Conservation (phyloP, 2,113 vertebrate species). For the Oxyruncus cristatus region DNA sequence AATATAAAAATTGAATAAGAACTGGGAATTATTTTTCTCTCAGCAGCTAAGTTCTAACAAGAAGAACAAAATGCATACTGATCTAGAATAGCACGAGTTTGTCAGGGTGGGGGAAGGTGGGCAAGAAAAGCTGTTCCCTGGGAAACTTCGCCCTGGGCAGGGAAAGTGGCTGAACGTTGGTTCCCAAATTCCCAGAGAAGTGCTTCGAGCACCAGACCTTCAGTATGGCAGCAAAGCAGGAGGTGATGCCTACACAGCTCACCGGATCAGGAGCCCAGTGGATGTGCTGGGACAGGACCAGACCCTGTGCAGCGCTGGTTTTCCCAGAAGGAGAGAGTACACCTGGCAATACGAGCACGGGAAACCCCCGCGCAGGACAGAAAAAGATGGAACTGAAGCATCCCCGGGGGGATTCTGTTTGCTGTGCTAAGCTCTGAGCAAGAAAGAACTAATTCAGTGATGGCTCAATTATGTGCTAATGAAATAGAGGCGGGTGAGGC, state of each 20-base stretch:
- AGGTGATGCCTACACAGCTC: background rate
- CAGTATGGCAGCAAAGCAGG: background rate
- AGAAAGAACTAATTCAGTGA: background rate
- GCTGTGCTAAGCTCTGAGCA: background rate
- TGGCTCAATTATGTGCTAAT: background rate
- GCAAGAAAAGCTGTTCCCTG: background rate
- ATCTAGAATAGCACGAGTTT: rapidly evolving
- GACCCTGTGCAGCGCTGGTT: rapidly evolving
- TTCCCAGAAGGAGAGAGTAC: background rate
- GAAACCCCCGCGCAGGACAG: rapidly evolving
- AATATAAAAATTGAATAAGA: background rate
- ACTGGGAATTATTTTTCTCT: background rate
- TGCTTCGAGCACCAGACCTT: background rate
- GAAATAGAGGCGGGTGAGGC: background rate
- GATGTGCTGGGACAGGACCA: background rate
- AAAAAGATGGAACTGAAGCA: background rate
- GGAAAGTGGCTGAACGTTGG: background rate
- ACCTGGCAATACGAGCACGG: rapidly evolving
- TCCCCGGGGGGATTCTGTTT: background rate
- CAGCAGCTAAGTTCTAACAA: background rate
- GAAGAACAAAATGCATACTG: background rate
- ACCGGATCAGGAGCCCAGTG: background rate
- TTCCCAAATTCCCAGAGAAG: background rate
- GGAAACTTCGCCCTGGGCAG: background rate
- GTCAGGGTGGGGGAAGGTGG: rapidly evolving